phyloP scores from a whole-genome alignment of 2,113 vertebrate species.

The Odontophorus gujanensis region DNA sequence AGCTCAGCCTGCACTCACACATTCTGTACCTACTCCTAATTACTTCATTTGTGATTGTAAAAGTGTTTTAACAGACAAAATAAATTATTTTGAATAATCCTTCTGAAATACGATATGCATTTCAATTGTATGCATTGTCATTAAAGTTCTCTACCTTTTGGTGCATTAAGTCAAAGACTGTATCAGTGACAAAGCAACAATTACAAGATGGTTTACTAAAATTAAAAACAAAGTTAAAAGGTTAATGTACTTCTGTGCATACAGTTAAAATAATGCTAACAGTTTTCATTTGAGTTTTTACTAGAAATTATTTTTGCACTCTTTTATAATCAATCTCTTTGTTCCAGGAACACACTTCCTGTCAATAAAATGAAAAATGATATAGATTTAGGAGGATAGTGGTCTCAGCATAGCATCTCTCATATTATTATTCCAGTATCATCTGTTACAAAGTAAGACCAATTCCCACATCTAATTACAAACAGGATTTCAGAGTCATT shows the following conservation, averaged over 20 bases:
- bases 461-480: constrained; percentile 96
- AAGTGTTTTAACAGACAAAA: constrained; percentile 53
- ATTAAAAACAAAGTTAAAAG: constrained; percentile 54
- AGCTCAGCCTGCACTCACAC: background rate
- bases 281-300: constrained; percentile 73
- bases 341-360: constrained; percentile 78
- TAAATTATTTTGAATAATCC: constrained; percentile 67
- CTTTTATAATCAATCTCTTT: constrained; percentile 84
- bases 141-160: constrained; percentile 59
- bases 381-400: constrained; percentile 81
- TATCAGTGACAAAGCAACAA: constrained; percentile 44
- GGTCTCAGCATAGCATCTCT: constrained; percentile 84
- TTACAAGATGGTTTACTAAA: constrained; percentile 37
- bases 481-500: constrained; percentile 92
- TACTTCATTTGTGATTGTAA: constrained; percentile 46
- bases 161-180: constrained; percentile 33
- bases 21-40: constrained; percentile 42
- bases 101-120: constrained; percentile 28
- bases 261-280: constrained; percentile 51
- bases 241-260: constrained; percentile 36
- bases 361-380: constrained; percentile 90
- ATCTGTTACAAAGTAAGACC: constrained; percentile 91
- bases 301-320: constrained; percentile 76
- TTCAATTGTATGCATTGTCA: constrained; percentile 53
- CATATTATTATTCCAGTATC: constrained; percentile 92